These are phyloP conservation scores for Calypte anna DNA, from an alignment of 2,113 vertebrate species.

Conservation along the genomic window DNA sequence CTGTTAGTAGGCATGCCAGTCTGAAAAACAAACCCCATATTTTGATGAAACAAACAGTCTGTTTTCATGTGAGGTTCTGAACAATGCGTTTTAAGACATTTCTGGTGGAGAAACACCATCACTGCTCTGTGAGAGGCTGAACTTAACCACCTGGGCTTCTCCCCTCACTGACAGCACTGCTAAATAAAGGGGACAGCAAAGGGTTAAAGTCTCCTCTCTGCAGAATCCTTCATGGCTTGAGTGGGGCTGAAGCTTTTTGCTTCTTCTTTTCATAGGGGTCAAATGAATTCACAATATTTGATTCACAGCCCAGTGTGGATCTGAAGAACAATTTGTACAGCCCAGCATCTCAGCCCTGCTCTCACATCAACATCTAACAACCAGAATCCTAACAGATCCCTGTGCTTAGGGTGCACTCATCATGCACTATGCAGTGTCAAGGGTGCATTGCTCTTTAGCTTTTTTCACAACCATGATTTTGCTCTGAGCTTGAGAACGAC, in stretches of 20 bases:
- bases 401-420: neutral
- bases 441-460: neutral
- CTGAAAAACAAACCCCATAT: neutral
- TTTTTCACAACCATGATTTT: neutral
- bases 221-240: neutral
- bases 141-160: neutral
- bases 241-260: neutral
- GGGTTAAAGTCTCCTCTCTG: neutral
- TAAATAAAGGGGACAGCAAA: neutral
- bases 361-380: neutral
- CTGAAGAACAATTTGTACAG: constrained; percentile 18
- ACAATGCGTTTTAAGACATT: neutral
- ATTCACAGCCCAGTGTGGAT: neutral
- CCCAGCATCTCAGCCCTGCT: neutral
- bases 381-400: neutral
- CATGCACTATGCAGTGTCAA: neutral
- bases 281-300: neutral
- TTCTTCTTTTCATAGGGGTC: neutral
- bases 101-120: neutral
- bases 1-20: neutral
- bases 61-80: neutral
- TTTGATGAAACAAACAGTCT: neutral
- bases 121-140: neutral
- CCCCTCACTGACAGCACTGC: neutral
- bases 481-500: neutral